Conservation (phyloP, 2,797 vertebrate genomes). For the Hypotaenidia philippensis region DNA sequence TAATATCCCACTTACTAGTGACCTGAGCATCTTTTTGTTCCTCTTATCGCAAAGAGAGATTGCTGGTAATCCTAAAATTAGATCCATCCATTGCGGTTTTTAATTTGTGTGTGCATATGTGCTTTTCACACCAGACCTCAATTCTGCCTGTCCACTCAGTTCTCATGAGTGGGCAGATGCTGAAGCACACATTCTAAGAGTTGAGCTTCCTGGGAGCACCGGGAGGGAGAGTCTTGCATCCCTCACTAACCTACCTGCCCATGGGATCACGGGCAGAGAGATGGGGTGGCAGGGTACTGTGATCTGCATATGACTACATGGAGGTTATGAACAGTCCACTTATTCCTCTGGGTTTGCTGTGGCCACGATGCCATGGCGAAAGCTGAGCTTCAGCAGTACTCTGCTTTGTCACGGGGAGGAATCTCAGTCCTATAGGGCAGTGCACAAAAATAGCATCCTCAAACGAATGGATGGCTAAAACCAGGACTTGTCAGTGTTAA, state of each 20-base stretch:
- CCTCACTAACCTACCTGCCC: background rate
- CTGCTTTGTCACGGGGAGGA: background rate
- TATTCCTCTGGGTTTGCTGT: background rate
- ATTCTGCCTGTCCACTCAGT: background rate
- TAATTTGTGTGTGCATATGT: background rate
- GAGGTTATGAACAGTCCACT: background rate
- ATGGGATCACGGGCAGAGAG: background rate
- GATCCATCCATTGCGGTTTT: background rate
- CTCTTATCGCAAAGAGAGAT: background rate
- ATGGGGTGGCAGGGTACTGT: background rate
- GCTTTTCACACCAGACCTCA: background rate
- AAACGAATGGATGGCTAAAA: background rate
- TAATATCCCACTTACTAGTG: background rate
- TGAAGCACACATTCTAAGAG: background rate
- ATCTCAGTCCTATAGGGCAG: background rate
- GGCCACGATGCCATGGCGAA: background rate
- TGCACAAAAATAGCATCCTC: slow-evolving; percentile 2
- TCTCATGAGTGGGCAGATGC: background rate
- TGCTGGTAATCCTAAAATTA: background rate
- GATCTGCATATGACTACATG: background rate
- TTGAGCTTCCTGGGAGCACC: fast-evolving
- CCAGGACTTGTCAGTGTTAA: background rate
- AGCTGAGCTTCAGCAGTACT: slow-evolving; percentile 20
- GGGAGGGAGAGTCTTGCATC: background rate
- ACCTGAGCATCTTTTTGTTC: background rate